Evolutionary conservation across 2,888 invertebrate genomes (phyloP), one percentile per base, ranked within the genome.

Genomic region (Patella depressa): DNA sequence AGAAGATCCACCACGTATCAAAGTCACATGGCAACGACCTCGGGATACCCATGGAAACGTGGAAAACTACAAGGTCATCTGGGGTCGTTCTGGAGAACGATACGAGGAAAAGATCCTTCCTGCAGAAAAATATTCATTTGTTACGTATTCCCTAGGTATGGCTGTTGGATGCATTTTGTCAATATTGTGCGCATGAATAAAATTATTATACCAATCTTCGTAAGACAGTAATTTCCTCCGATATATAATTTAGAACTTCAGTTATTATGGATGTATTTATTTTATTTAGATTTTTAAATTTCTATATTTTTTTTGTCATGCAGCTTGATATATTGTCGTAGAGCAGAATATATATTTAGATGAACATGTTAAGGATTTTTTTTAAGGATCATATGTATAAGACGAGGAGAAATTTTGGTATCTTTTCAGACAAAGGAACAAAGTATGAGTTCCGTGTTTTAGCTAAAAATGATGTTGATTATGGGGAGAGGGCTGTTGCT

Each of bases 401-500:
- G 45, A 45, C 7, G 45, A 45, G 45, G 45, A 45, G 45, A 45
- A 9, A 45, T 45, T 45, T 45, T 45, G 45, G 45, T 72, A 57
- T 74, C 15, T 75, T 85, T 85, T 71, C 85, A 92, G 98, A 98
- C 92, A 94, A 96, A 82, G 98, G 98, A 1, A 96, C 97, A 0
- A 96, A 96, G 86, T 99, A 99, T 92, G 98, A 99, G 92, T 98
- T 99, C 91, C 94, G 98, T 82, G 95, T 99, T n/a, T 96, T 98
- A 15, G 99, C 98, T 9, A 95, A 95, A 91, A 99, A 99, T 92
- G 95, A 96, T 85, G 96, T 98, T 76, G 99, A 98, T 76, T 95
- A 95, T 87, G 98, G 99, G 11, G 97, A 98, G 91, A 98, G 99
- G 91, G 96, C 96, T 0, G 96, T 98, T 2, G 96, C 96, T 89